phyloP scores from a whole-genome alignment of 2,113 vertebrate species.

The Tretioscincus oriximinensis region DNA sequence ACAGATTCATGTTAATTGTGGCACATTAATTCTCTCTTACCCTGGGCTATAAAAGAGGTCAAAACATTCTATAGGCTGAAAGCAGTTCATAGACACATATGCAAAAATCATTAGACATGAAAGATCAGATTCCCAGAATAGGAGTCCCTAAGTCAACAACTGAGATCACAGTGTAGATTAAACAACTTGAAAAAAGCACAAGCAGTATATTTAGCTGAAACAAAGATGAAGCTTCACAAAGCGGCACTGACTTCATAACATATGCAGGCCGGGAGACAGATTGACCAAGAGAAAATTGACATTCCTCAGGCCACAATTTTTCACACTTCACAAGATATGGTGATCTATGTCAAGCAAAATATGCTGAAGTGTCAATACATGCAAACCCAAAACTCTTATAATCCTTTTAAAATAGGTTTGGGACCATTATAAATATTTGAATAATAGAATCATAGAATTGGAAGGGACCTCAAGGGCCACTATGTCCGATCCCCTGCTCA shows the following conservation, averaged over 20 bases:
- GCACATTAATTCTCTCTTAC: conserved; percentile 5
- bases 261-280: conserved; percentile 33
- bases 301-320: conserved; percentile 4
- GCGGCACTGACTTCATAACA: conserved; percentile 35
- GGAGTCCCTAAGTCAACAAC: background rate
- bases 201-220: conserved; percentile 16
- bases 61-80: background rate
- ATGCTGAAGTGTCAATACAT: background rate
- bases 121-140: background rate
- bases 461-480: too few species aligned
- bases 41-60: conserved; percentile 5
- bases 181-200: background rate
- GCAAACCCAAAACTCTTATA: background rate
- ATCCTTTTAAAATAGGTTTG: background rate
- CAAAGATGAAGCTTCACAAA: conserved; percentile 21
- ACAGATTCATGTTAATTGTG: conserved; percentile 9
- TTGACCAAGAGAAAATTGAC: background rate
- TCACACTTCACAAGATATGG: background rate
- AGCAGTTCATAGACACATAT: background rate
- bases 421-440: background rate
- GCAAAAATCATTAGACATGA: background rate
- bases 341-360: background rate
- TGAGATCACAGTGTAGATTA: background rate
- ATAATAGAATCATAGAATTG: too few species aligned
- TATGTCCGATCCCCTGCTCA: too few species aligned